phyloP scores from a whole-genome alignment of 2,888 invertebrate species.

The Lymantria monacha region DNA sequence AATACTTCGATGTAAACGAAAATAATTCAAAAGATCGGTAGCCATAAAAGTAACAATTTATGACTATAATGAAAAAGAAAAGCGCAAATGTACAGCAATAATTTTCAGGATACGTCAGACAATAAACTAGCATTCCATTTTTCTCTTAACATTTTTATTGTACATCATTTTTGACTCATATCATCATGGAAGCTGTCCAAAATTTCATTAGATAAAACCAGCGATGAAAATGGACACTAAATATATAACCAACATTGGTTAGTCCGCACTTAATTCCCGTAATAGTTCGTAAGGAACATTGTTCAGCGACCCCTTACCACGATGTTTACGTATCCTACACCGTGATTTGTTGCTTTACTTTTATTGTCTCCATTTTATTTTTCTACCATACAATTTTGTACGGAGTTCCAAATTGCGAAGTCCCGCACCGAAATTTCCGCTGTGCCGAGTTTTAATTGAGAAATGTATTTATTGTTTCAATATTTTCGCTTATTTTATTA shows the following conservation, averaged over 20 bases:
- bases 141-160: constrained; percentile 10
- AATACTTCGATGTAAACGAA: not conserved
- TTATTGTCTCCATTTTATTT: constrained; percentile 47
- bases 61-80: not conserved
- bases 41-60: not conserved
- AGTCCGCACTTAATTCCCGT: constrained; percentile 26
- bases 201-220: not conserved
- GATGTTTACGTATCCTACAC: constrained; percentile 53
- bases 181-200: not conserved
- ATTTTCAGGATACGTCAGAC: not conserved
- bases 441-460: constrained; percentile 46
- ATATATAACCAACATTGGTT: constrained; percentile 18
- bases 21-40: not conserved
- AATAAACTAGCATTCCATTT: constrained; percentile 15
- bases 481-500: constrained; percentile 16
- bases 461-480: constrained; percentile 51
- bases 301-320: constrained; percentile 29
- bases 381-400: constrained; percentile 22
- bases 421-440: constrained; percentile 27
- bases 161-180: not conserved
- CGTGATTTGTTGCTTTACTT: constrained; percentile 53
- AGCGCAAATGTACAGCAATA: not conserved
- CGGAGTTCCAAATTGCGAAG: constrained; percentile 36
- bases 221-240: constrained; percentile 1
- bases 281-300: constrained; percentile 39